phyloP scores from a whole-genome alignment of 2,888 invertebrate species.

The Amphipoea oculea region DNA sequence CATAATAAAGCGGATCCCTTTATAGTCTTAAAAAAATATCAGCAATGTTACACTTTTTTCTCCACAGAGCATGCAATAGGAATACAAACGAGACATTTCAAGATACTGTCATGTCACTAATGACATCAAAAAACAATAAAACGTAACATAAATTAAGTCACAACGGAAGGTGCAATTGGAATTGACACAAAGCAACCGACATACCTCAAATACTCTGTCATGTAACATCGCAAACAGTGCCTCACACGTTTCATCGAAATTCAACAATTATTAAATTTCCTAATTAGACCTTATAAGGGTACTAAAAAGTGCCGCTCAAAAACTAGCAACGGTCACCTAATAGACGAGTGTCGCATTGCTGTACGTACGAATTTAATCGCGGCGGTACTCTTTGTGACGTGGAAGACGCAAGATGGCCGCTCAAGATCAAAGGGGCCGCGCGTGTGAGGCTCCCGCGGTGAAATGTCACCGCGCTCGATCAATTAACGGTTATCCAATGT shows the following conservation, averaged over 20 bases:
- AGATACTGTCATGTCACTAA: slow-evolving; percentile 46
- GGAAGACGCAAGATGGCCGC: slow-evolving; percentile 78
- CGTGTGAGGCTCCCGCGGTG: slow-evolving; percentile 82
- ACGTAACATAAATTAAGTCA: slow-evolving; percentile 53
- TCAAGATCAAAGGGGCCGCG: slow-evolving; percentile 83
- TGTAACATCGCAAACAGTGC: slow-evolving; percentile 38
- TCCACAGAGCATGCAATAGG: neutral
- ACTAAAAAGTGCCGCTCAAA: slow-evolving; percentile 65
- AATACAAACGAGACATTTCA: slow-evolving; percentile 43
- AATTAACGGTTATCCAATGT: slow-evolving; percentile 85
- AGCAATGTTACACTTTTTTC: slow-evolving; percentile 50
- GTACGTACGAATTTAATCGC: slow-evolving; percentile 88
- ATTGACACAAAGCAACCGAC: slow-evolving; percentile 54
- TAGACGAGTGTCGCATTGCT: slow-evolving; percentile 88
- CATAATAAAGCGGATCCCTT: slow-evolving; percentile 42
- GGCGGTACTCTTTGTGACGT: slow-evolving; percentile 83
- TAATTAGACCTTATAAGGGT: slow-evolving; percentile 65
- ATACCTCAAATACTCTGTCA: slow-evolving; percentile 49
- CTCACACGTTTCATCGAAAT: slow-evolving; percentile 61
- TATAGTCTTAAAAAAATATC: slow-evolving; percentile 25
- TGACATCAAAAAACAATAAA: slow-evolving; percentile 49
- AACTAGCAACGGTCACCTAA: slow-evolving; percentile 77
- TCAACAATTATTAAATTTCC: slow-evolving; percentile 62
- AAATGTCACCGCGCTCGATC: slow-evolving; percentile 89
- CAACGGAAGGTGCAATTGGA: slow-evolving; percentile 56